These are phyloP conservation scores for Pseudocheirus occidentalis DNA, from an alignment of 2,797 vertebrate genomes.

Conservation along the genomic window DNA sequence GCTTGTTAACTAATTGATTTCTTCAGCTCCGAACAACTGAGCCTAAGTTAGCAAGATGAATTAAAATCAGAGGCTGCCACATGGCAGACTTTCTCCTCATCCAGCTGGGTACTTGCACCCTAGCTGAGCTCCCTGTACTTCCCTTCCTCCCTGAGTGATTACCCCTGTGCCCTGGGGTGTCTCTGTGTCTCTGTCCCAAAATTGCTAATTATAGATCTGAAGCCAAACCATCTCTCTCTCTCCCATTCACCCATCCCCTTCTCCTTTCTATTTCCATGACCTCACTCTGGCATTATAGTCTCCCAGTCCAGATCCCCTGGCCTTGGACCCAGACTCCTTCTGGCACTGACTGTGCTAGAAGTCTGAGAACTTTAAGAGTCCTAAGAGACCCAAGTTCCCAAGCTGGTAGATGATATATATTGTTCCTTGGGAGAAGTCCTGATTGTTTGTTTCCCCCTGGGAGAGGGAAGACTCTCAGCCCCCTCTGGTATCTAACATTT, in stretches of 20 bases:
- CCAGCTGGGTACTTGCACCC: background rate
- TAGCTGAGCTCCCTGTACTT: background rate
- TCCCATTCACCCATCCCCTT: background rate
- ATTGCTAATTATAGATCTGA: background rate
- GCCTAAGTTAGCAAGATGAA: background rate
- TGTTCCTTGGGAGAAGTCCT: background rate
- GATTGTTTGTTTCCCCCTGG: background rate
- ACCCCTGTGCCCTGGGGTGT: background rate
- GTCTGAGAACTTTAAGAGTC: too few species aligned
- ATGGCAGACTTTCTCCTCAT: background rate
- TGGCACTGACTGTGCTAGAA: background rate
- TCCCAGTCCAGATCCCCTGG: background rate
- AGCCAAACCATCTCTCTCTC: background rate
- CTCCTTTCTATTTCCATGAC: background rate
- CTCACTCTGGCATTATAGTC: background rate
- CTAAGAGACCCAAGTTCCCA: too few species aligned
- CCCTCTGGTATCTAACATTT: background rate
- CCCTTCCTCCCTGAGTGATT: background rate
- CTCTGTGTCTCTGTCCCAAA: background rate
- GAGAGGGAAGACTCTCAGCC: background rate
- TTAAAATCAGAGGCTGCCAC: background rate
- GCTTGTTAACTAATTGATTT: background rate
- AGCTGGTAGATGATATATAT: background rate
- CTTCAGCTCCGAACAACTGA: background rate
- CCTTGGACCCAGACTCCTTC: background rate